Evolutionary conservation across 2,113 vertebrate genomes (phyloP), one percentile per base, ranked within the genome.

Genomic region (Rafetus swinhoei): DNA sequence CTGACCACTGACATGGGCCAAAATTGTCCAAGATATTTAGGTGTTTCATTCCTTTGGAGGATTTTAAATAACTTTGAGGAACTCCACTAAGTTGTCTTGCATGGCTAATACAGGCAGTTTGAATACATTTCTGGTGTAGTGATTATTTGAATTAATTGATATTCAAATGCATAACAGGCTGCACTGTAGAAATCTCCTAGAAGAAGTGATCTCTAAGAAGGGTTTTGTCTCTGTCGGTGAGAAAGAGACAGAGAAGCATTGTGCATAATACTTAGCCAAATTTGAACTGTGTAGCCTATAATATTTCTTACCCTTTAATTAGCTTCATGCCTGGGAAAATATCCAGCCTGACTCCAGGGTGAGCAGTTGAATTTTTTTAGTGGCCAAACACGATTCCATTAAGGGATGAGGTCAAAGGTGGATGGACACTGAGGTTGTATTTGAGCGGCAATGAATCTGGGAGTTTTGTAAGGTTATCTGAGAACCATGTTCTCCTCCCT

Each of bases 271-370:
- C 6, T 84, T n/a, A 35, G 35, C 1, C 18, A 65, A 39, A 12
- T 8, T 3, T 3, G 74, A 1, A 8, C 19, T 81, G 22, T 60
- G 57, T 7, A 65, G 0, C 32, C 16, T 24, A 86, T 4, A 4
- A 53, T 55, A 79, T 76, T 62, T 74, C 77, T 86, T 89, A 16
- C 11, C 14, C 22, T 91, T 85, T 89, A 91, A 93, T 87, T 59
- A 83, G 1, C 14, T 90, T 52, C 9, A 92, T 65, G 12, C 5
- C 2, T 11, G 39, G 1, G 0, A 9, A 2, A 16, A 9, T 60
- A 89, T 59, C 19, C 29, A 72, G 7, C 45, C 14, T 29, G 86
- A 54, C 79, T 84, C 85, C 60, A 27, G 24, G 85, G 35, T 57
- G 29, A 94, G 11, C 45, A 24, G 3, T 76, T 87, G 22, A 95